Evolutionary conservation across 1,140 invertebrate species (phyloP).

Genomic region (Microplitis mediator): DNA sequence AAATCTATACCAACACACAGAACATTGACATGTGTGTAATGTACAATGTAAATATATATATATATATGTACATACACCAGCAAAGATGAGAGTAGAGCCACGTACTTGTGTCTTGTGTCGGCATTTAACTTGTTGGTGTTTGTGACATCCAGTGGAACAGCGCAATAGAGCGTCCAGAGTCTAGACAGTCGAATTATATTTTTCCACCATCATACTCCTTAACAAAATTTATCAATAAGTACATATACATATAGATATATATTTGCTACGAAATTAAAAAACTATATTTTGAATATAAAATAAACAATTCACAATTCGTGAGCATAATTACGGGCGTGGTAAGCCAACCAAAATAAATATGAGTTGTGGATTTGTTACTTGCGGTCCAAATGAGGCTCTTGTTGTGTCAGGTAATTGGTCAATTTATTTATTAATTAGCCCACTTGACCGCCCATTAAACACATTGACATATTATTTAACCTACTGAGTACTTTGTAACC

Average conservation of each 20-base stretch:
- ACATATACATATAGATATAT: background rate
- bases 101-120: too few species aligned
- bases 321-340: conserved; percentile 8
- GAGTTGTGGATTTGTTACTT: conserved; percentile 94
- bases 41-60: background rate
- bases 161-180: too few species aligned
- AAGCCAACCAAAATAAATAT: conserved; percentile 58
- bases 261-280: background rate
- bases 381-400: conserved; percentile 95
- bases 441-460: background rate
- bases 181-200: too few species aligned
- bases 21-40: background rate
- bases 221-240: background rate
- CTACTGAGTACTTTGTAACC: background rate
- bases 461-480: background rate
- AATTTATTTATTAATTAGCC: conserved; percentile 28
- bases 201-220: too few species aligned
- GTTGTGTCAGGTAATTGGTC: conserved; percentile 87
- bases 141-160: too few species aligned
- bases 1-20: background rate
- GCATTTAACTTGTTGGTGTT: too few species aligned
- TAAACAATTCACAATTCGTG: conserved; percentile 13
- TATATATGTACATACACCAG: too few species aligned
- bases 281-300: background rate
- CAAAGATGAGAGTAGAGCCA: too few species aligned